Evolutionary conservation across 2,797 vertebrate species (phyloP), one percentile per base, ranked within the genome.

Genomic region (Bovichtus diacanthus): DNA sequence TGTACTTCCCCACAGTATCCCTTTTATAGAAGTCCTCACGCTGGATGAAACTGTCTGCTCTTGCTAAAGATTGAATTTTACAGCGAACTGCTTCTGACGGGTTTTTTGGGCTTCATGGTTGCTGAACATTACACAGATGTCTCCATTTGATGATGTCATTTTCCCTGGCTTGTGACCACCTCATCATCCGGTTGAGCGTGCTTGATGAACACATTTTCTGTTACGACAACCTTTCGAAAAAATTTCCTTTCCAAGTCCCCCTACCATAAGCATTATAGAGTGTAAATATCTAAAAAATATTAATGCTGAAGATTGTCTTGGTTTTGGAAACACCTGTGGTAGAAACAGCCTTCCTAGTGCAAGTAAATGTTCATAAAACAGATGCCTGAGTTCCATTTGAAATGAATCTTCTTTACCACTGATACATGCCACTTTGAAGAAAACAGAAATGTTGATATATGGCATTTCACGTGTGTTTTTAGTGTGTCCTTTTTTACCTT

Each of bases 61-160:
- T 67, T 63, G 64, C 76, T 73, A 39, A 54, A 77, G 70, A 85
- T 59, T 58, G 6, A 75, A 67, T 74, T 81, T 80, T 74, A 77
- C 53, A 77, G 82, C 49, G 5, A 78, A 68, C 44, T 82, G 79
- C 53, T 39, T 69, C 54, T 50, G 16, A 55, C 18, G 15, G 31
- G 63, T 76, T 60, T 72, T 43, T 46, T 60, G 31, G 66, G 53
- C 66, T 54, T 18, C 18, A 27, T 18, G 27, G 39, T 19, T 70
- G 21, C 29, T 74, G 49, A 61, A 63, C 55, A 44, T 69, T 76
- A 21, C 36, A 54, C 50, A 65, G 44, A 75, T 6, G 5, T 5
- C 44, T 61, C 19, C 41, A 15, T 63, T 50, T 70, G 29, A 75
- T 68, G 23, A 61, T 71, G 25, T 50, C 41, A 27, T 58, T 66